These are phyloP conservation scores for Coenonympha glycerion DNA, from an alignment of 2,888 invertebrate species.

Conservation along the genomic window DNA sequence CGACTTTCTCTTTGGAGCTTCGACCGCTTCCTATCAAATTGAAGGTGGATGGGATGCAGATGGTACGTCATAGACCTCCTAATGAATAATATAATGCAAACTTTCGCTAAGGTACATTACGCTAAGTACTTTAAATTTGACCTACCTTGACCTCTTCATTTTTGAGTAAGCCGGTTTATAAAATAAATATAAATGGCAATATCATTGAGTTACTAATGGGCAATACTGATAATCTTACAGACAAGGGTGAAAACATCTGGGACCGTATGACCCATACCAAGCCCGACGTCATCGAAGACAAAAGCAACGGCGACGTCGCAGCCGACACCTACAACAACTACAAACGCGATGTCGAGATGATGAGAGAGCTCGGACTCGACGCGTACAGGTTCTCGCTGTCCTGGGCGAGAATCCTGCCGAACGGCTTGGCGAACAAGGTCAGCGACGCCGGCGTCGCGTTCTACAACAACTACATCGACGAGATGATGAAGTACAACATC, in stretches of 20 bases:
- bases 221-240: too few species aligned
- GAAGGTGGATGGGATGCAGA: conserved; percentile 18
- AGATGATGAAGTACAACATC: conserved; percentile 76
- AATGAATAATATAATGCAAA: background rate
- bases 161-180: too few species aligned
- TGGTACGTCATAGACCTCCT: conserved; percentile 2
- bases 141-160: too few species aligned
- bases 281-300: conserved; percentile 41
- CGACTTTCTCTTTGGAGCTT: conserved; percentile 11
- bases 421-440: conserved; percentile 62
- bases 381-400: conserved; percentile 75
- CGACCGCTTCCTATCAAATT: conserved; percentile 14
- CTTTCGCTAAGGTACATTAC: too few species aligned
- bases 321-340: conserved; percentile 78
- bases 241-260: conserved; percentile 55
- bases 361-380: conserved; percentile 60
- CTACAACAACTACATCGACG: conserved; percentile 79
- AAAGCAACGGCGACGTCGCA: conserved; percentile 73
- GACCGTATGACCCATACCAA: conserved; percentile 47
- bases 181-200: too few species aligned
- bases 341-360: conserved; percentile 71
- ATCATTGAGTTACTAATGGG: too few species aligned
- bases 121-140: too few species aligned
- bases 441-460: conserved; percentile 78
- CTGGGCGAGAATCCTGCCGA: conserved; percentile 79